These are phyloP conservation scores for Aratinga solstitialis DNA, from an alignment of 2,797 vertebrate genomes.

Conservation along the genomic window DNA sequence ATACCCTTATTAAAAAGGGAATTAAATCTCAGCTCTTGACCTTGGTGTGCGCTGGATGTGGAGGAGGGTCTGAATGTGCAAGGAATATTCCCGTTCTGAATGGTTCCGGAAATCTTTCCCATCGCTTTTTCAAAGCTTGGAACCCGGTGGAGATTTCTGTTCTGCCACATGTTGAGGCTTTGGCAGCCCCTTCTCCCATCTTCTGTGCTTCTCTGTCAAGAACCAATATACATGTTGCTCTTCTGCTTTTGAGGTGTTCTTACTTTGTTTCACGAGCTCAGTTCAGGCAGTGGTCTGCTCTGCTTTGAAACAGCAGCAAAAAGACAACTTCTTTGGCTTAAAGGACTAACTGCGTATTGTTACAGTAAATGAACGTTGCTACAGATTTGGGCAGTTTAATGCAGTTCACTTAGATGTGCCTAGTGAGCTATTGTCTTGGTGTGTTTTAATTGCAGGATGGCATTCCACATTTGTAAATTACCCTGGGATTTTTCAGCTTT, in stretches of 20 bases:
- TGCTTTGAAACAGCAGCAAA: neutral
- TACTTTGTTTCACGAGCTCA: neutral
- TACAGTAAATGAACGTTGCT: neutral
- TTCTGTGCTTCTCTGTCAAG: neutral
- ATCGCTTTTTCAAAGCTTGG: neutral
- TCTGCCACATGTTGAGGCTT: neutral
- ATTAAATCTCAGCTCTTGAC: neutral
- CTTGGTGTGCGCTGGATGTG: neutral
- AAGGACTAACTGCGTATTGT: rapidly evolving
- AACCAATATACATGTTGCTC: rapidly evolving
- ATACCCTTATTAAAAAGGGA: neutral
- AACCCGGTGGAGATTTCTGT: neutral
- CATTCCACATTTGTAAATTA: neutral
- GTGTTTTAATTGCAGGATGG: neutral
- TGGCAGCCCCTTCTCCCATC: neutral
- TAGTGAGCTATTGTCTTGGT: neutral
- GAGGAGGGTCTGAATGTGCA: neutral
- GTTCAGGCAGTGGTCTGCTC: neutral
- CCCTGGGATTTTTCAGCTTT: neutral
- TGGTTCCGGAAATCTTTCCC: neutral
- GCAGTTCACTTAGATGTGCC: neutral
- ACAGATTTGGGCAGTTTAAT: neutral
- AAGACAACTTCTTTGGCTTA: neutral
- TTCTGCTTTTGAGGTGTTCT: neutral
- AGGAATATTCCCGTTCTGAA: neutral